Evolutionary conservation across 2,888 invertebrate species (phyloP), one percentile per base, ranked within the genome.

Genomic region (Heliconius hortense): DNA sequence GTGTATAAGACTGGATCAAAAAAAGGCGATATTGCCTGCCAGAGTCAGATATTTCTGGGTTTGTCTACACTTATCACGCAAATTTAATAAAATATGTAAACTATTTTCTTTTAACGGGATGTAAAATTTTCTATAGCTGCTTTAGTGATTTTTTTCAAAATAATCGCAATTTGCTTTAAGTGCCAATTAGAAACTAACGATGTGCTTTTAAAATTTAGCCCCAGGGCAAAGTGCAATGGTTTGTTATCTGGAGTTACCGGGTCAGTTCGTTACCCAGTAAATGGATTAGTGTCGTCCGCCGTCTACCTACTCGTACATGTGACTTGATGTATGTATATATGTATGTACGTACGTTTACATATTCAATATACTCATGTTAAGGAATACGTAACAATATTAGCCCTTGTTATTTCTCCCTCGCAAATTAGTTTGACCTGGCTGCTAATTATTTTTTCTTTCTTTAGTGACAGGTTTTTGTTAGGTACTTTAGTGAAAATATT

Each of bases 181-280:
- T 18, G 18, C 11, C 18, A 28, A 67, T 56, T 59, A 31, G 48
- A 67, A 59, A 5, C 28, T 28, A 66, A 66, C 48, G 39, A 21
- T 24, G 15, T 31, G 43, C 43, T 43, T 70, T 70, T 48, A 66
- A 73, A 69, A 73, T 71, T 39, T 64, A 73, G 62, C 35, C 35
- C 18, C 59, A 28, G 35, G 63, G 72, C 71, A 85, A 84, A 87
- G 86, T 87, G 86, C 86, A 87, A 86, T 86, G 84, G 84, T 85
- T 86, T 84, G 86, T 89, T 86, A 88, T 86, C 85, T 84, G 84
- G 81, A 70, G 75, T 77, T 85, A 85, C 85, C 85, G 86, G 86
- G 85, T 82, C 85, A 86, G 89, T 89, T 90, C 89, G 88, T 90
- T 89, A 88, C 83, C 83, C 87, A 86, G 86, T 90, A 90, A 91